Conservation (phyloP, 2,888 invertebrate species). For the Mellilla xanthometata region DNA sequence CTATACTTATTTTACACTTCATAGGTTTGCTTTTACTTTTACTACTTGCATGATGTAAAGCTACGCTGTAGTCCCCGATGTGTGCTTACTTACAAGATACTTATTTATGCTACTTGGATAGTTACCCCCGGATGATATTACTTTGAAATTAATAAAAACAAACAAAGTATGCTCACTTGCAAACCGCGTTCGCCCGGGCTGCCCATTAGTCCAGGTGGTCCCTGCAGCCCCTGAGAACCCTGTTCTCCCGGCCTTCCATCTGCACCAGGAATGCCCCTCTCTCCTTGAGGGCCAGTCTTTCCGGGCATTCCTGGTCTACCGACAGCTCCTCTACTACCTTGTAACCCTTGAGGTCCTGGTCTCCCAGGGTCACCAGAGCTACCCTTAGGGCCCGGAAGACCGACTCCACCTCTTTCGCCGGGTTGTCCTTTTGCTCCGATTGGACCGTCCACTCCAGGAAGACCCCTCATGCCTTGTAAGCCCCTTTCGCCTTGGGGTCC, state of each 20-base stretch:
- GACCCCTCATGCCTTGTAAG: conserved; percentile 83
- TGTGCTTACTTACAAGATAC: too few relatives aligned
- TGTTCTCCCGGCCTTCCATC: conserved; percentile 94
- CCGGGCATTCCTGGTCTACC: conserved; percentile 89
- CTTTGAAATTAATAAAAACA: too few relatives aligned
- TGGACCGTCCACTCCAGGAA: conserved; percentile 90
- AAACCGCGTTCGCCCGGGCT: conserved; percentile 90
- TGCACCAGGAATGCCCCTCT: conserved; percentile 89
- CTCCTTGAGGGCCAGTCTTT: conserved; percentile 87
- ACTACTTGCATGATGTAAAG: too few relatives aligned
- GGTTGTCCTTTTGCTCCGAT: conserved; percentile 88
- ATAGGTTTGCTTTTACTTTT: too few relatives aligned
- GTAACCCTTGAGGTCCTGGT: conserved; percentile 86
- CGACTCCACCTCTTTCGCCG: conserved; percentile 86
- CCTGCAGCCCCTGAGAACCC: conserved; percentile 90
- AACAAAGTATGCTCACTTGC: conserved; percentile 71
- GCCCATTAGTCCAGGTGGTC: conserved; percentile 90
- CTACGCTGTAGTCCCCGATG: too few relatives aligned
- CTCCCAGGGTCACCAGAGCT: conserved; percentile 84
- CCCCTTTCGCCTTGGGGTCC: conserved; percentile 90
- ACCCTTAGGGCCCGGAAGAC: conserved; percentile 82
- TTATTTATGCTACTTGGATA: too few relatives aligned
- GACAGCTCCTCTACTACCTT: conserved; percentile 84
- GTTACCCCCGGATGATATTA: too few relatives aligned
- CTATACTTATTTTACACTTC: too few relatives aligned